Evolutionary conservation across 2,888 invertebrate species (phyloP).

Genomic region (Creontiades dilutus): DNA sequence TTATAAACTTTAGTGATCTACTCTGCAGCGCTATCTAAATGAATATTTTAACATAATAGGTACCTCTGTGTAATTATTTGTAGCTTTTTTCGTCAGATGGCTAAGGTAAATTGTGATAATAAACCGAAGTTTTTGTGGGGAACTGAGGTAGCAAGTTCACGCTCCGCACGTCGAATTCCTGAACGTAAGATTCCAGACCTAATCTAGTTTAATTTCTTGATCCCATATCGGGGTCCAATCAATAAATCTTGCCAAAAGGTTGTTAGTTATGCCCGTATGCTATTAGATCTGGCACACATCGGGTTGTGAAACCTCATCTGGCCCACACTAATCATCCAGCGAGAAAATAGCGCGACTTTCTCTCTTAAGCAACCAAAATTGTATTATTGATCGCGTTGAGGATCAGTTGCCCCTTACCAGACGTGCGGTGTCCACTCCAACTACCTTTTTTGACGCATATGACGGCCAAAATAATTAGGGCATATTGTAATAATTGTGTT

Average conservation of each 20-base stretch:
- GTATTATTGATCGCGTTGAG: neutral
- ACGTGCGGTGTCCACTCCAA: neutral
- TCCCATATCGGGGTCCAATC: neutral
- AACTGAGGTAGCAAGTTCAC: too few relatives aligned
- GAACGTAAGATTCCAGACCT: neutral
- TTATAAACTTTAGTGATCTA: too few relatives aligned
- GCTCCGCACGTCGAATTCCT: neutral
- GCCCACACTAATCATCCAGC: slow-evolving; percentile 17
- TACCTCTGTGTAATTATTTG: too few relatives aligned
- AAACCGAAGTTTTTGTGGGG: too few relatives aligned
- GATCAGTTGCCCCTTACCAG: neutral
- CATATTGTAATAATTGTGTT: too few relatives aligned
- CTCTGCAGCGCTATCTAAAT: too few relatives aligned
- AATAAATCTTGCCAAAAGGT: slow-evolving; percentile 15
- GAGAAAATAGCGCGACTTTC: slow-evolving; percentile 26
- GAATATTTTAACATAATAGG: too few relatives aligned
- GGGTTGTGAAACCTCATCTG: slow-evolving; percentile 23
- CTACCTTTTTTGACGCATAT: too few relatives aligned
- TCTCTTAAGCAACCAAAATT: slow-evolving; percentile 36
- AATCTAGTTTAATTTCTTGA: neutral
- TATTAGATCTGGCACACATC: slow-evolving; percentile 7
- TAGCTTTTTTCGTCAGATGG: too few relatives aligned
- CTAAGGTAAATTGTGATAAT: too few relatives aligned
- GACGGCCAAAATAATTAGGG: too few relatives aligned
- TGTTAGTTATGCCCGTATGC: slow-evolving; percentile 36